These are phyloP conservation scores for Phytoseiulus persimilis DNA, from an alignment of 2,888 invertebrate species.

Conservation along the genomic window DNA sequence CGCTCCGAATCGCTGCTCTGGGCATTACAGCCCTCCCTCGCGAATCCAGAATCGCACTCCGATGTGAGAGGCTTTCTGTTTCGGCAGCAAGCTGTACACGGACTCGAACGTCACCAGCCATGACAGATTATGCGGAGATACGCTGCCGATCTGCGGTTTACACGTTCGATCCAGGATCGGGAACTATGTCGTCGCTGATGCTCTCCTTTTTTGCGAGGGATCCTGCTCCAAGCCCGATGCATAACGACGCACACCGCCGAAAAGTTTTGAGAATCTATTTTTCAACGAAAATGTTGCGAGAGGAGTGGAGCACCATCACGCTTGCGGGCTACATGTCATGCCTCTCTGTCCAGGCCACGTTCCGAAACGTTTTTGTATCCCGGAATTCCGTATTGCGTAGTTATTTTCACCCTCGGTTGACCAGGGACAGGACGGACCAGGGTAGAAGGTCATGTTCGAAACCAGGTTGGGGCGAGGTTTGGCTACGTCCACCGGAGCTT, in stretches of 20 bases:
- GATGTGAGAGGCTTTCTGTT: too few species aligned
- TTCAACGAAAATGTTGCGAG: background rate
- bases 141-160: too few species aligned
- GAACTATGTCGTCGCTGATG: background rate
- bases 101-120: too few species aligned
- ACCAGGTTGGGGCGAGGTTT: background rate
- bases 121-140: too few species aligned
- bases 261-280: background rate
- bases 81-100: too few species aligned
- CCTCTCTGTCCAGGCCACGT: background rate
- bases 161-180: background rate
- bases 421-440: background rate
- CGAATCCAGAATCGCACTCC: too few species aligned
- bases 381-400: background rate
- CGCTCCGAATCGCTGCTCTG: too few species aligned
- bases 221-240: background rate
- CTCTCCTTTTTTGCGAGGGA: background rate
- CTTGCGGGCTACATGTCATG: background rate
- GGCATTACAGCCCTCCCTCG: too few species aligned
- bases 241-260: background rate
- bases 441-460: background rate
- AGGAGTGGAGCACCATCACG: background rate
- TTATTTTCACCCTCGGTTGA: background rate
- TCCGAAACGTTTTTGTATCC: background rate
- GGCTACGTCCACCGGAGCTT: background rate